These are phyloP conservation scores for Eupithecia inturbata DNA, from an alignment of 2,888 invertebrate genomes.

Conservation along the genomic window DNA sequence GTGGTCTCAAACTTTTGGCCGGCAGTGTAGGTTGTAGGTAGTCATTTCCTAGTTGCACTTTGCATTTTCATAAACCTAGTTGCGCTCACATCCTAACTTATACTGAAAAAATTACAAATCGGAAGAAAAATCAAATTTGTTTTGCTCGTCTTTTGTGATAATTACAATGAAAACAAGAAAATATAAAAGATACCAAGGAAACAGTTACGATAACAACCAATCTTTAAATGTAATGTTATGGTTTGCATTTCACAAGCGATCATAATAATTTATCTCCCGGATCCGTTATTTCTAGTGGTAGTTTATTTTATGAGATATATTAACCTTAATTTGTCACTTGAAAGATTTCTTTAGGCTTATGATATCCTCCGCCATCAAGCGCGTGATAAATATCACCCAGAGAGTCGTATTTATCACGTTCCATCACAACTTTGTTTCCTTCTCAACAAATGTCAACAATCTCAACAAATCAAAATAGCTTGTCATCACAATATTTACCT, in stretches of 20 bases:
- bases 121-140: too few relatives aligned
- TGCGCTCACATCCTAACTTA: too few relatives aligned
- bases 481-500: background rate
- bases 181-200: slow-evolving; percentile 3
- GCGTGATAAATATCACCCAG: slow-evolving; percentile 25
- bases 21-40: too few relatives aligned
- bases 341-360: slow-evolving; percentile 14
- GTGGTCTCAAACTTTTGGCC: too few relatives aligned
- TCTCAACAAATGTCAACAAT: background rate
- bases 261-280: slow-evolving; percentile 27
- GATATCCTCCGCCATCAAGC: slow-evolving; percentile 25
- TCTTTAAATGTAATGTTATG: slow-evolving; percentile 19
- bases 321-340: slow-evolving; percentile 30
- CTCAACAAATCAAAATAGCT: background rate
- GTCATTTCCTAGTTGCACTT: too few relatives aligned
- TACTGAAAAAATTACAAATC: too few relatives aligned
- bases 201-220: slow-evolving; percentile 19
- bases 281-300: slow-evolving; percentile 14
- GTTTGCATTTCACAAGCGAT: slow-evolving; percentile 21
- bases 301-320: slow-evolving; percentile 15
- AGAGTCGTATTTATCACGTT: slow-evolving; percentile 22
- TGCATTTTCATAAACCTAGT: too few relatives aligned
- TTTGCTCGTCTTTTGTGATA: background rate
- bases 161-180: background rate
- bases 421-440: slow-evolving; percentile 17